Evolutionary conservation across 2,888 invertebrate species (phyloP).

Genomic region (Cheilosia urbana): DNA sequence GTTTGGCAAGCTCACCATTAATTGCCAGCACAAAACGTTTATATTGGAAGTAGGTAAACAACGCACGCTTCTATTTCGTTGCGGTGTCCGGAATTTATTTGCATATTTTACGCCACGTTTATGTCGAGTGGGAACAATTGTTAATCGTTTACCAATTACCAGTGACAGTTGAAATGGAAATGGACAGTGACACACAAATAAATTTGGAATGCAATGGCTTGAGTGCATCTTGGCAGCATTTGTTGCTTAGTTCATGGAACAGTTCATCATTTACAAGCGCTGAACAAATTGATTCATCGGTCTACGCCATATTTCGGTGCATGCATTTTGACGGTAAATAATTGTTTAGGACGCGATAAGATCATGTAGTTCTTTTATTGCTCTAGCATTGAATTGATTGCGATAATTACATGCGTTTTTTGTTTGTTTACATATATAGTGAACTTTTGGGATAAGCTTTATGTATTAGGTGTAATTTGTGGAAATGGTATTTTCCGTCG

Average conservation of each 20-base stretch:
- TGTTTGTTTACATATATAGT: background rate
- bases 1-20: background rate
- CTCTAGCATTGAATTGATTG: background rate
- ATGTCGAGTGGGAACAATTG: background rate
- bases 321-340: constrained; percentile 37
- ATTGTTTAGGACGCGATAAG: constrained; percentile 2
- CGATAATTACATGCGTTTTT: background rate
- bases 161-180: background rate
- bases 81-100: constrained; percentile 19
- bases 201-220: background rate
- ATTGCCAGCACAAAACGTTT: background rate
- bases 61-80: background rate
- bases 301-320: constrained; percentile 49
- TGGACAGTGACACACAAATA: background rate
- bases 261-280: background rate
- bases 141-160: background rate
- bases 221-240: background rate
- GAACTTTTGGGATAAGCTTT: constrained; percentile 4
- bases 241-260: background rate
- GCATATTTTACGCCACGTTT: background rate
- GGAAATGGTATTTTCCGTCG: no score
- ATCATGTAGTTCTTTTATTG: constrained; percentile 1
- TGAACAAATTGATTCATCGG: constrained; percentile 23
- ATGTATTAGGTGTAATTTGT: no score
- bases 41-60: background rate